phyloP scores from a whole-genome alignment of 2,113 vertebrate species.

The Ptyas mucosa region DNA sequence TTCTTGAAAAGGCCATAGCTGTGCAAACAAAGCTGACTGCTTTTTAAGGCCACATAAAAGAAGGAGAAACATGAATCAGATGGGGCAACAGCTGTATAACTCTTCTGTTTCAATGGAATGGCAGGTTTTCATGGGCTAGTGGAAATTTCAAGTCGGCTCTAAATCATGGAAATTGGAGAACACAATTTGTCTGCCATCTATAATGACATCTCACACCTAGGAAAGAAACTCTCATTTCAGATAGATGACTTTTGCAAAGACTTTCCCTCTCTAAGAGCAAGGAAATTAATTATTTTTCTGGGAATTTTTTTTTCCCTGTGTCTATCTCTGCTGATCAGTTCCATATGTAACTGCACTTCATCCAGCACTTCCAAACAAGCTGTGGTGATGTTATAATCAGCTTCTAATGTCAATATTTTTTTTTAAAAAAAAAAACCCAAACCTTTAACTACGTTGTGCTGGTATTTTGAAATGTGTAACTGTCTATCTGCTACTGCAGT shows the following conservation, averaged over 20 bases:
- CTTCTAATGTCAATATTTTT: conserved; percentile 65
- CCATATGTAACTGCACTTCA: conserved; percentile 62
- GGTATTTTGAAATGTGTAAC: conserved; percentile 50
- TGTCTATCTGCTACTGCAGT: conserved; percentile 62
- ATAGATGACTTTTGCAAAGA: conserved; percentile 36
- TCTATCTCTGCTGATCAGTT: conserved; percentile 46
- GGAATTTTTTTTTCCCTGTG: conserved; percentile 47
- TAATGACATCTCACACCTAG: conserved; percentile 57
- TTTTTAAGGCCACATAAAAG: background rate
- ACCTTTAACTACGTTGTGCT: conserved; percentile 53
- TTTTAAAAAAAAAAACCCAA: background rate
- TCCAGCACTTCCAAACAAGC: conserved; percentile 58
- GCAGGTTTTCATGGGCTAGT: conserved; percentile 31
- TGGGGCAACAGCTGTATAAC: background rate
- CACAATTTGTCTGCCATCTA: conserved; percentile 47
- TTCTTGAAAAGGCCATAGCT: conserved; percentile 43
- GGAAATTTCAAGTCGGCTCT: conserved; percentile 39
- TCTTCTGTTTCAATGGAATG: conserved; percentile 29
- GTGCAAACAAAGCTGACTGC: conserved; percentile 43
- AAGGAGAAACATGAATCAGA: conserved; percentile 48
- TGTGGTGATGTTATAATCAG: conserved; percentile 55
- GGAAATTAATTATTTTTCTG: conserved; percentile 63
- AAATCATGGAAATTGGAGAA: conserved; percentile 50
- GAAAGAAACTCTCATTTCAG: conserved; percentile 46
- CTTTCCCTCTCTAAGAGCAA: conserved; percentile 48